These are phyloP conservation scores for Danionella dracula DNA, from an alignment of 2,797 vertebrate genomes.

Conservation along the genomic window DNA sequence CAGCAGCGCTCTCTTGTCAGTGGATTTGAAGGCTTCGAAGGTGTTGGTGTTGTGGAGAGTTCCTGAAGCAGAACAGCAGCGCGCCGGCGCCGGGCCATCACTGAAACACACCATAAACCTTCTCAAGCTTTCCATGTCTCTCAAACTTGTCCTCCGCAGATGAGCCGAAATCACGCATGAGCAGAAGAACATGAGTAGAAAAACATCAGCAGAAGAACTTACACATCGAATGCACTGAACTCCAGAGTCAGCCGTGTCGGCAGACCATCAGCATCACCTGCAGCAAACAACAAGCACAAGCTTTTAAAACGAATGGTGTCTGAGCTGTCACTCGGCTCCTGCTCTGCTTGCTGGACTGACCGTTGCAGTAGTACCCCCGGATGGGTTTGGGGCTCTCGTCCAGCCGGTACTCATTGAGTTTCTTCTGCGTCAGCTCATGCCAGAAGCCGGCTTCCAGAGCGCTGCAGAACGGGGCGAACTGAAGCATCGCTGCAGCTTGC, in stretches of 20 bases:
- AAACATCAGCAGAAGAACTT: constrained; percentile 60
- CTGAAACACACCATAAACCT: constrained; percentile 48
- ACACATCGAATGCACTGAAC: constrained; percentile 95
- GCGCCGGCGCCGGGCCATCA: constrained; percentile 75
- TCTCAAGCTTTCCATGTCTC: background rate
- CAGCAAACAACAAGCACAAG: constrained; percentile 32
- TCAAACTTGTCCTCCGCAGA: too few species aligned
- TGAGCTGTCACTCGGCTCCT: too few species aligned
- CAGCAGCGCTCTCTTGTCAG: constrained; percentile 87
- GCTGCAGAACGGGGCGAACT: constrained; percentile 91
- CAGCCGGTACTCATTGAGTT: constrained; percentile 88
- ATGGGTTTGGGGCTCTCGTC: constrained; percentile 88
- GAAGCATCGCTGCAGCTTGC: constrained; percentile 67
- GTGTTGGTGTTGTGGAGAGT: constrained; percentile 91
- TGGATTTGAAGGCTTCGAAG: constrained; percentile 85
- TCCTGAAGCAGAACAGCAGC: constrained; percentile 79
- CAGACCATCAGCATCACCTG: constrained; percentile 86
- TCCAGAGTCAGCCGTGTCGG: constrained; percentile 92
- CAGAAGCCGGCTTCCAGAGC: constrained; percentile 95
- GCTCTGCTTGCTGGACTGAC: constrained; percentile 67
- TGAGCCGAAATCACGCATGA: too few species aligned
- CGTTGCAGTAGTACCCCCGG: constrained; percentile 93
- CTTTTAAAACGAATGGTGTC: too few species aligned
- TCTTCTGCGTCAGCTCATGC: constrained; percentile 93
- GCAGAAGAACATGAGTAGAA: too few species aligned